Percentiles rank a stretch among this genome's conserved stretches.
Conservation (phyloP, 2,113 vertebrate genomes). For the Zapus hudsonius region DNA sequence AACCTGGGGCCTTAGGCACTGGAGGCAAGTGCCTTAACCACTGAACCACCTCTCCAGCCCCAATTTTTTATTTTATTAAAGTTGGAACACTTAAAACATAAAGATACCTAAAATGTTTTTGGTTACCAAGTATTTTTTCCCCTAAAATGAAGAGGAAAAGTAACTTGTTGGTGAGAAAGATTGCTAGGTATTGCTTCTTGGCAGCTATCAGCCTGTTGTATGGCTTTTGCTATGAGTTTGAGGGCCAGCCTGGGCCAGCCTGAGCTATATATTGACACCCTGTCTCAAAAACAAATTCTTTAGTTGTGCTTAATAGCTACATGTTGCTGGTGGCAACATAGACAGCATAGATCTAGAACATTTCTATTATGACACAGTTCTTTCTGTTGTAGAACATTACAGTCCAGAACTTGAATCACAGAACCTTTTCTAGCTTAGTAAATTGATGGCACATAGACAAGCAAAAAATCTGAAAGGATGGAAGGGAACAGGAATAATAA, state of each 20-base stretch:
- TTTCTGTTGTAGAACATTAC: not conserved
- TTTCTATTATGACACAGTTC: conserved; percentile 23
- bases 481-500: not conserved
- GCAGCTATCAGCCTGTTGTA: not conserved
- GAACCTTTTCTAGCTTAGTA: not conserved
- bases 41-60: too few species aligned
- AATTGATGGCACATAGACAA: conserved; percentile 26
- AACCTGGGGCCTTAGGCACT: too few species aligned
- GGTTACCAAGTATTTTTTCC: not conserved
- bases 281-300: not conserved
- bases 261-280: not conserved
- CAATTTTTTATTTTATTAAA: conserved; percentile 51
- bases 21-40: too few species aligned
- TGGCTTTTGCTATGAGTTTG: not conserved
- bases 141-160: conserved; percentile 55
- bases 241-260: not conserved
- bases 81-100: conserved; percentile 3
- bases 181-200: not conserved
- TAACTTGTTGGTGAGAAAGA: not conserved
- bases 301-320: not conserved
- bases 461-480: conserved; percentile 42
- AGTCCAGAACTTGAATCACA: conserved; percentile 9
- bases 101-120: not conserved
- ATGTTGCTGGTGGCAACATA: not conserved
- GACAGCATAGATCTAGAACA: not conserved